A percentile compares a stretch with the other conserved stretches of the same genome.
These are phyloP conservation scores for Meiosimyza platycephala DNA, from an alignment of 2,888 invertebrate genomes.

Conservation along the genomic window DNA sequence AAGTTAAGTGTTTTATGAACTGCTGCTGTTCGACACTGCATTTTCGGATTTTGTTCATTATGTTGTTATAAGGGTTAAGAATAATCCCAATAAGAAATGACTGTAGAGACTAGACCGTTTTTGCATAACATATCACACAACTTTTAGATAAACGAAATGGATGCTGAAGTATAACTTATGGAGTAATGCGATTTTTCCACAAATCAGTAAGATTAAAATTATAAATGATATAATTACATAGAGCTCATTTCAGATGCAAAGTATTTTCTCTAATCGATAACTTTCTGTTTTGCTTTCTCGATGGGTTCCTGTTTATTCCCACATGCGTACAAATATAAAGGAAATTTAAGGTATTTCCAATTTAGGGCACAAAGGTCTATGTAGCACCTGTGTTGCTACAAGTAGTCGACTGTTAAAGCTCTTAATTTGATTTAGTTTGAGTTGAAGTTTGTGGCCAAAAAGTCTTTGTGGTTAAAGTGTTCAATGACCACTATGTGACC, in stretches of 20 bases:
- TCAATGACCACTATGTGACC: background rate
- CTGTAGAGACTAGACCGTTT: too few relatives aligned
- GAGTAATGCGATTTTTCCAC: too few relatives aligned
- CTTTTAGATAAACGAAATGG: too few relatives aligned
- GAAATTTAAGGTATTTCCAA: background rate
- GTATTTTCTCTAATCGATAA: too few relatives aligned
- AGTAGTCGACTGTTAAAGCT: conserved; percentile 37
- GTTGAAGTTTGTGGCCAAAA: conserved; percentile 53
- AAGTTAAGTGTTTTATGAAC: conserved; percentile 64
- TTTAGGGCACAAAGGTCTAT: conserved; percentile 16
- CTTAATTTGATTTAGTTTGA: conserved; percentile 44
- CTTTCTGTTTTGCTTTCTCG: background rate
- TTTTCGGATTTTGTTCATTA: conserved; percentile 38
- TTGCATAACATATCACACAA: too few relatives aligned
- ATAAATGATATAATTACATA: too few relatives aligned
- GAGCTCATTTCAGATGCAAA: too few relatives aligned
- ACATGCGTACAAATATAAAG: background rate
- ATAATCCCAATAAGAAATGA: too few relatives aligned
- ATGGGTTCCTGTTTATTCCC: background rate
- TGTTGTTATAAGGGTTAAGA: background rate
- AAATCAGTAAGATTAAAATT: too few relatives aligned
- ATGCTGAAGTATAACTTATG: too few relatives aligned
- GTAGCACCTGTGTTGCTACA: background rate
- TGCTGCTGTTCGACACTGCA: conserved; percentile 44
- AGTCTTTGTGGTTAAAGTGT: conserved; percentile 1